These are phyloP conservation scores for Eucriotettix oculatus DNA, from an alignment of 2,888 invertebrate species.

Conservation along the genomic window DNA sequence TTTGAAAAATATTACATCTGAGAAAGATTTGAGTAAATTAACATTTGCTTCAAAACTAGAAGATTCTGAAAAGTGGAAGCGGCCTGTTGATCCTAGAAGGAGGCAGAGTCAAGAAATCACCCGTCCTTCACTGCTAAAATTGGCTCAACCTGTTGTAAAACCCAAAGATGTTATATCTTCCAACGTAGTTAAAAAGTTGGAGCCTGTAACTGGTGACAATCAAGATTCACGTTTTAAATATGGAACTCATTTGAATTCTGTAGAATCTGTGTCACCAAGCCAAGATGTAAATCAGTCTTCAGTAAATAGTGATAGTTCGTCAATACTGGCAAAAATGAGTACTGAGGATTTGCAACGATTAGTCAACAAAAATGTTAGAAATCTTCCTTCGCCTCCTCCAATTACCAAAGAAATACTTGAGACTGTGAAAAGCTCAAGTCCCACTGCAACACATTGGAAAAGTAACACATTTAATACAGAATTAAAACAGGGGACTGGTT, in stretches of 20 bases:
- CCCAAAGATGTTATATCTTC: not conserved
- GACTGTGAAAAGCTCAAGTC: not conserved
- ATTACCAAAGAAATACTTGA: constrained; percentile 6
- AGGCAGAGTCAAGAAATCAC: not conserved
- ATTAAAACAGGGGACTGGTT: too few species aligned
- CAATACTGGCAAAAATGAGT: constrained; percentile 8
- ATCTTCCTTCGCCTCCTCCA: constrained; percentile 8
- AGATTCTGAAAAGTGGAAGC: not conserved
- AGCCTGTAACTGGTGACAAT: not conserved
- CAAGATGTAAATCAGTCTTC: not conserved
- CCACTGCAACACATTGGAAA: not conserved
- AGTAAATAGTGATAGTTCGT: not conserved
- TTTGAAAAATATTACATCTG: not conserved
- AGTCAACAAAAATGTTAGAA: constrained; percentile 2
- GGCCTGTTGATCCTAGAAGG: not conserved
- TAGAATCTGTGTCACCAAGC: not conserved
- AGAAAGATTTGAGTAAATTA: not conserved
- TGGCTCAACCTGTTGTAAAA: not conserved
- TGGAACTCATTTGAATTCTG: not conserved
- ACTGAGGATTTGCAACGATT: constrained; percentile 7
- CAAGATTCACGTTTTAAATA: not conserved
- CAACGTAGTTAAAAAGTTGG: not conserved
- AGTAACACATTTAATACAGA: not conserved
- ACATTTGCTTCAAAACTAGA: not conserved
- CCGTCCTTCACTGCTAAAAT: too few species aligned